Conservation (phyloP, 2,797 vertebrate genomes). For the Sarcoramphus papa region DNA sequence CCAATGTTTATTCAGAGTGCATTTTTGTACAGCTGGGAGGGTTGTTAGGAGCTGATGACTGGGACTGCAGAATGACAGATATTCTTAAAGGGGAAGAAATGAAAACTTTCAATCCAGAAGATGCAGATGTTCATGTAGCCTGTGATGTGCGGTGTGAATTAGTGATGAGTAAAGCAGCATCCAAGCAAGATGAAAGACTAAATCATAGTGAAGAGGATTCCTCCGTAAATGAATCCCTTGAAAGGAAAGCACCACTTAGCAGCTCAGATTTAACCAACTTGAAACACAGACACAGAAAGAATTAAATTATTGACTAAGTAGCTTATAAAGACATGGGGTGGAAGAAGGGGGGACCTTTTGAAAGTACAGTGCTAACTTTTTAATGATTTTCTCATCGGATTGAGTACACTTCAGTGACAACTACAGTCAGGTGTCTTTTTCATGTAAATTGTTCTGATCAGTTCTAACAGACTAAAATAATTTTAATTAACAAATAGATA, state of each 20-base stretch:
- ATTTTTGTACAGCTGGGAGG: constrained; percentile 62
- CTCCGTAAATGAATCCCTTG: constrained; percentile 19
- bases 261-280: background rate
- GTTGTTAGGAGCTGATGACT: constrained; percentile 63
- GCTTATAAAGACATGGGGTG: background rate
- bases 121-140: constrained; percentile 50
- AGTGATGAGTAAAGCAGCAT: constrained; percentile 25
- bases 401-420: constrained; percentile 18
- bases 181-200: constrained; percentile 30
- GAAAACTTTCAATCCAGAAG: constrained; percentile 38
- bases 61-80: constrained; percentile 44
- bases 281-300: constrained; percentile 2
- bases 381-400: background rate
- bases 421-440: constrained; percentile 33
- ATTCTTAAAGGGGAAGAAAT: constrained; percentile 52
- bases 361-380: constrained; percentile 8
- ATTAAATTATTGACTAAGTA: constrained; percentile 48
- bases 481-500: constrained; percentile 52
- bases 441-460: constrained; percentile 24
- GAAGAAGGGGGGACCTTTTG: background rate
- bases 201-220: constrained; percentile 6
- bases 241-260: constrained; percentile 10
- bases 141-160: constrained; percentile 43
- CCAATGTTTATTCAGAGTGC: constrained; percentile 67
- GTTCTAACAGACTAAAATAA: constrained; percentile 23